Evolutionary conservation across 2,888 invertebrate species (phyloP), one percentile per base, ranked within the genome.

Genomic region (Apeira syringaria): DNA sequence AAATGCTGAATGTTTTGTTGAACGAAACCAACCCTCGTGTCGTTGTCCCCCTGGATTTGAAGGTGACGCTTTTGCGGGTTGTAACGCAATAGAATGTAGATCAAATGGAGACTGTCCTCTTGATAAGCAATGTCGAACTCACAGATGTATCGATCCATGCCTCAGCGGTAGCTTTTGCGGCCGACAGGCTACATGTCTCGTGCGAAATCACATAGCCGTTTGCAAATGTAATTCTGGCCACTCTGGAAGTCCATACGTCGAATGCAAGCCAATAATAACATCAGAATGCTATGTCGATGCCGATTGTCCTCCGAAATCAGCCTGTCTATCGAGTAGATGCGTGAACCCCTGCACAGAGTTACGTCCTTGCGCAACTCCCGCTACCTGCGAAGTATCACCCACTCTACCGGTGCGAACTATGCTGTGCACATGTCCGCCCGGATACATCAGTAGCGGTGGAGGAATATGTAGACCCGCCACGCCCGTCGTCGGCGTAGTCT

Each of bases 401-500:
- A 95, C 97, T 2, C 78, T 94, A 13, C 97, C 97, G 0, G 95
- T 97, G 3, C 92, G 97, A 50, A 97, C 97, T 0, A 96, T 97
- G 95, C 92, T 96, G 22, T 98, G 97, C 71, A 93, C 96, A 2
- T 98, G 98, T 64, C 96, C 97, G 13, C 95, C 95, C 34, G 97
- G 97, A 9, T 97, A 96, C 63, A 93, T 96, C 2, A 96, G 95
- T 78, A 94, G 94, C 53, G 97, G 96, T 39, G 96, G 96, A 32
- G 96, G 96, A 17, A 92, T 94, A 25, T 96, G 97, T 68, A 93
- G 94, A 46, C 93, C 96, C 1, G 93, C 93, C n/a, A 92, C 92
- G 25, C 90, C 94, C 1, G 80, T 94, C 3, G 69, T 86, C 5
- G 91, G 91, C 32, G 89, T 92, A 2, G 92, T 93, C 32, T 97